Evolutionary conservation across 2,888 invertebrate species (phyloP), one percentile per base, ranked within the genome.

Genomic region (Scaptomyza parva): DNA sequence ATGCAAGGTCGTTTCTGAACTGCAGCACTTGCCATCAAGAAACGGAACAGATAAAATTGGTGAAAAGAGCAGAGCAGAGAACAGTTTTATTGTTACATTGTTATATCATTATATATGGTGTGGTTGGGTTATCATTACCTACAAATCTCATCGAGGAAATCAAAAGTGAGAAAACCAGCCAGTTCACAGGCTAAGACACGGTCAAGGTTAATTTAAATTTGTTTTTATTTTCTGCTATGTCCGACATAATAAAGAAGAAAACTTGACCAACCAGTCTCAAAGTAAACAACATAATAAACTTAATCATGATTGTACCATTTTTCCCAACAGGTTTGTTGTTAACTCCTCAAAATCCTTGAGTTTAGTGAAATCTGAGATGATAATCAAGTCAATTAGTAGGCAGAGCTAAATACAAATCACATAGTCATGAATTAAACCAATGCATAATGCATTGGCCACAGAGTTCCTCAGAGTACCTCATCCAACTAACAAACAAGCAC

Each of bases 41-140:
- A 76, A 60, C 63, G 59, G 59, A 58, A 62, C 58, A 53, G 39
- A 43, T 55, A 26, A 52, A 18, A 37, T 28, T 40, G 60, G 71
- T 65, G 72, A 76, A 76, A 70, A 70, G 61, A 68, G 33, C 39
- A 14, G n/a, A 1, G n/a, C n/a, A n/a, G n/a, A n/a, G n/a, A n/a
- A n/a, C n/a, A n/a, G 43, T 47, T 51, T 57, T 60, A 70, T 75
- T 44, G 65, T 60, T 47, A 33, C 26, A 70, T 70, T 54, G 45
- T 61, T 50, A 51, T 65, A 62, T 41, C 17, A 51, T 69, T 54
- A 44, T 35, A 14, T 35, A n/a, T n/a, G n/a, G n/a, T 35, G 28
- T 50, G 26, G 41, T 33, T 35, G 18, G n/a, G 12, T n/a, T 57
- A 40, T 62, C 14, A 35, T 14, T 35, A 33, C 7, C 14, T 6